phyloP scores from a whole-genome alignment of 2,888 invertebrate genomes.

The Plagodis pulveraria region DNA sequence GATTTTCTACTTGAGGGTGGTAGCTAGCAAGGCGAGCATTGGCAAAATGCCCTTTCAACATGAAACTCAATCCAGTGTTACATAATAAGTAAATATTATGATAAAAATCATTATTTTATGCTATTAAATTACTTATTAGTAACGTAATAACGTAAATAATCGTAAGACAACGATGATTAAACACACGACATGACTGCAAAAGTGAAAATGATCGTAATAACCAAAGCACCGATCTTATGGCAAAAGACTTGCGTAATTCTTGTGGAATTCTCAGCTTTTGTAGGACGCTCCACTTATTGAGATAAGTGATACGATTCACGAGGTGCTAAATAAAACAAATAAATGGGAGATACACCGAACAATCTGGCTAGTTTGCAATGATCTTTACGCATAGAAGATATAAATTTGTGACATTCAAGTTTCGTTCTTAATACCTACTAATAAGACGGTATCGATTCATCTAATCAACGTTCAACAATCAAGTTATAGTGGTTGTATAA shows the following conservation, averaged over 20 bases:
- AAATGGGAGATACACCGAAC: slow-evolving; percentile 15
- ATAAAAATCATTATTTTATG: too few relatives aligned
- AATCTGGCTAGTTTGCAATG: slow-evolving; percentile 5
- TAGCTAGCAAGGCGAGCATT: too few relatives aligned
- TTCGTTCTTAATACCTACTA: slow-evolving; percentile 5
- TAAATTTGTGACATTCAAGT: not conserved
- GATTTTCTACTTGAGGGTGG: too few relatives aligned
- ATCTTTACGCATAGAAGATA: not conserved
- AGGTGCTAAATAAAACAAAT: slow-evolving; percentile 25
- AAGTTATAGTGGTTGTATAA: not conserved
- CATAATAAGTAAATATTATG: too few relatives aligned
- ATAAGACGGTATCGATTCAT: slow-evolving; percentile 1
- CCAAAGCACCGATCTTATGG: slow-evolving; percentile 17
- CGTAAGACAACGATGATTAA: slow-evolving; percentile 18
- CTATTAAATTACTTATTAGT: not conserved
- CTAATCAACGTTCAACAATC: not conserved
- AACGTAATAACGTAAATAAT: not conserved
- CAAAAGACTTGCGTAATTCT: slow-evolving; percentile 21
- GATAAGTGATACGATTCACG: slow-evolving; percentile 24
- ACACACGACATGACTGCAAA: slow-evolving; percentile 16
- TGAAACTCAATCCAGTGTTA: too few relatives aligned
- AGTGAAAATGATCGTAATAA: slow-evolving; percentile 34
- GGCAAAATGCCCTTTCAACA: too few relatives aligned
- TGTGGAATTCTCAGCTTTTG: slow-evolving; percentile 26
- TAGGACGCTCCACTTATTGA: slow-evolving; percentile 37